Evolutionary conservation across 2,113 vertebrate species (phyloP).

Genomic region (Cyanistes caeruleus): DNA sequence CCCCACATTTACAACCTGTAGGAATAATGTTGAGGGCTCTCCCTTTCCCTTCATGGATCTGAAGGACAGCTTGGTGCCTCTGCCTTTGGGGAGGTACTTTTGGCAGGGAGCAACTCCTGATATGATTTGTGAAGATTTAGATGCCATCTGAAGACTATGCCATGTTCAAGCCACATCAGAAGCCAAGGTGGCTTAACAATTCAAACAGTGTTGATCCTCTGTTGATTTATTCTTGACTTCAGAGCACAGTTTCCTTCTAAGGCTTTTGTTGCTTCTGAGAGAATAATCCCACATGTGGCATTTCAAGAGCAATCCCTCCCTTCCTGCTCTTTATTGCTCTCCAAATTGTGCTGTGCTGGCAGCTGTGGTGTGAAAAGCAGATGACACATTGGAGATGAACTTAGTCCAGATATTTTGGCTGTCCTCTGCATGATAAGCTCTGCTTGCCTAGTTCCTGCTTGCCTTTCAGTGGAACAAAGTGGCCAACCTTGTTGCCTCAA

Average conservation of each 20-base stretch:
- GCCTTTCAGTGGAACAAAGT: background rate
- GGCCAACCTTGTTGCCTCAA: rapidly evolving
- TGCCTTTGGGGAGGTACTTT: background rate
- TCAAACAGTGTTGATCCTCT: background rate
- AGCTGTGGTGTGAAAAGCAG: background rate
- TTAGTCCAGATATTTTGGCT: background rate
- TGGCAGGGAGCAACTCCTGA: background rate
- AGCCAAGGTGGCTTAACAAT: background rate
- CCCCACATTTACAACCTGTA: background rate
- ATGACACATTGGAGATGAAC: rapidly evolving
- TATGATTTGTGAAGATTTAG: background rate
- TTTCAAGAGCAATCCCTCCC: background rate
- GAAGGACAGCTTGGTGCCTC: background rate
- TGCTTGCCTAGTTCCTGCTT: background rate
- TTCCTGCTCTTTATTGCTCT: background rate
- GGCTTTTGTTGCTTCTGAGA: background rate
- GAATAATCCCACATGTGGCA: background rate
- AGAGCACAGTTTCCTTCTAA: background rate
- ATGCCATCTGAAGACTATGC: background rate
- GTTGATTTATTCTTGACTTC: background rate
- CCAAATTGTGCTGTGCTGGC: background rate
- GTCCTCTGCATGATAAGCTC: background rate
- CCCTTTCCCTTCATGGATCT: background rate
- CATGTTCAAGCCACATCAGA: background rate
- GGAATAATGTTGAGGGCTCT: background rate